These are phyloP conservation scores for Cichladusa arquata DNA, from an alignment of 2,113 vertebrate genomes.

Conservation along the genomic window DNA sequence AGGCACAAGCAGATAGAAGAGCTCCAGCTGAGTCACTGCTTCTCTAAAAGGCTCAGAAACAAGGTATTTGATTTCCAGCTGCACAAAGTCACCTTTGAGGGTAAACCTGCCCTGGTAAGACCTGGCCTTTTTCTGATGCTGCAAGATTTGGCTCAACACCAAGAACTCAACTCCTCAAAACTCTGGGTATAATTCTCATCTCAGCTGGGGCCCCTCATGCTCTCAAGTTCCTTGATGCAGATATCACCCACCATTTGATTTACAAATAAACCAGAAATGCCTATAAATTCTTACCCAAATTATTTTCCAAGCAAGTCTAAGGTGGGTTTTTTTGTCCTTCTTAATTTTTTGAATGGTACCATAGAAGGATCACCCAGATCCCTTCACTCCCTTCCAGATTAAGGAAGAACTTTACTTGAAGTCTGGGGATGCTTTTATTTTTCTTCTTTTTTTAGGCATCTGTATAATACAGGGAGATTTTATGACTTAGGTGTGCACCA, in stretches of 20 bases:
- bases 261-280: not conserved
- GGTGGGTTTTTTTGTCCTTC: accelerated
- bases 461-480: not conserved
- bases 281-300: not conserved
- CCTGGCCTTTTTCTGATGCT: not conserved
- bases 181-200: not conserved
- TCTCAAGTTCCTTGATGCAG: not conserved
- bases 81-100: not conserved
- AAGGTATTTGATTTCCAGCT: not conserved
- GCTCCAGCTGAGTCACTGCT: not conserved
- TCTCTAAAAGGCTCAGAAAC: not conserved
- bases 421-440: not conserved
- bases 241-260: not conserved
- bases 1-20: not conserved
- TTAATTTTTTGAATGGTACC: not conserved
- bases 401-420: not conserved
- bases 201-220: not conserved
- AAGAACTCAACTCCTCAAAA: not conserved
- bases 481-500: not conserved
- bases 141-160: not conserved
- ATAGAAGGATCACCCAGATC: not conserved
- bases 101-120: not conserved
- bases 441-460: not conserved
- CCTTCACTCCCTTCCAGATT: not conserved
- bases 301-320: not conserved